Conservation (phyloP, 1,140 invertebrate genomes). For the Platyscapa corneri region DNA sequence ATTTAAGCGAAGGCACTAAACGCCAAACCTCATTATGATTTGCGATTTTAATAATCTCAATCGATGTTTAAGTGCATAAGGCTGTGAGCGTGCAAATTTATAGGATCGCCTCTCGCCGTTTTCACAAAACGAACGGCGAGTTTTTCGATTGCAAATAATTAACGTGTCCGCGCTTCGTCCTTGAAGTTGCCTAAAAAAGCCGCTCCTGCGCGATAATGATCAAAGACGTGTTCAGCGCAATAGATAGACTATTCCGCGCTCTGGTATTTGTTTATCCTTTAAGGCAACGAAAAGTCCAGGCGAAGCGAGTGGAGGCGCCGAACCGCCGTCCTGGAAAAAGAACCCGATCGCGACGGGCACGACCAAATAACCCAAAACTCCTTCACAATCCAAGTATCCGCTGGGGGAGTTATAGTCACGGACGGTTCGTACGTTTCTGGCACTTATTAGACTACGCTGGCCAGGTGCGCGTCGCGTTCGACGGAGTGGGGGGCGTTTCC, state of each 20-base stretch:
- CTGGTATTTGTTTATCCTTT: background rate
- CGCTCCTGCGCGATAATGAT: background rate
- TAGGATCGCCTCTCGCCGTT: background rate
- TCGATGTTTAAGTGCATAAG: background rate
- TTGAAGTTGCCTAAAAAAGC: background rate
- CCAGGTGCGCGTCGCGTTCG: background rate
- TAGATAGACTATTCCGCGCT: background rate
- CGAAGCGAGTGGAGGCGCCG: background rate
- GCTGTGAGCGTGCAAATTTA: background rate
- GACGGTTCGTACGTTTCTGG: background rate
- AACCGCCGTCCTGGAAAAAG: background rate
- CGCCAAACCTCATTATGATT: background rate
- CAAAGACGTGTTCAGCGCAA: background rate
- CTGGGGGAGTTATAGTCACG: background rate
- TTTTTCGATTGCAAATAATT: slow-evolving; percentile 9
- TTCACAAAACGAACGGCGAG: background rate
- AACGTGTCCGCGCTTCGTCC: background rate
- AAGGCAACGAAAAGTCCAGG: background rate
- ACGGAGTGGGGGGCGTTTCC: too few relatives aligned
- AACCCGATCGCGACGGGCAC: background rate
- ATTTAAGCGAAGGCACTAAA: background rate
- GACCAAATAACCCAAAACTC: background rate
- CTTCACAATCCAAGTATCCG: background rate
- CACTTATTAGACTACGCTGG: background rate
- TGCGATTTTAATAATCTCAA: background rate